Conservation (phyloP, 2,797 vertebrate genomes). For the Lycodopsis pacificus region DNA sequence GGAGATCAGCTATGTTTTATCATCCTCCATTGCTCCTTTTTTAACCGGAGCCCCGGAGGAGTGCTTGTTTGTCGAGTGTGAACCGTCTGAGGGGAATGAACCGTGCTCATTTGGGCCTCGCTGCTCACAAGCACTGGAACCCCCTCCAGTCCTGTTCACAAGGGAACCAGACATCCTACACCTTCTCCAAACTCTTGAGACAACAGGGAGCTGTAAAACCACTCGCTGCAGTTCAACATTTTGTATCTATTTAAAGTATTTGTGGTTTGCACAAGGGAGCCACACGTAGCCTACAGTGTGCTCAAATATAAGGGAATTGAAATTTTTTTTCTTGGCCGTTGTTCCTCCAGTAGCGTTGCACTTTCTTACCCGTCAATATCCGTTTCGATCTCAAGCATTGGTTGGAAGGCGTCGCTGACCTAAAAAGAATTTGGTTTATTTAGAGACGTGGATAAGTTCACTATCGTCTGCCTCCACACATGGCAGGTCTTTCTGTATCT, state of each 20-base stretch:
- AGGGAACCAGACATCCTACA: constrained; percentile 30
- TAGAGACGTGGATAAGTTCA: constrained; percentile 52
- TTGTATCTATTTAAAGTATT: constrained; percentile 51
- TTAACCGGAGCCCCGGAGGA: constrained; percentile 38
- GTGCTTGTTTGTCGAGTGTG: constrained; percentile 26
- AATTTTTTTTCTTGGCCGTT: constrained; percentile 19
- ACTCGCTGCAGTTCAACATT: constrained; percentile 41
- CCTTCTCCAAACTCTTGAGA: constrained; percentile 38
- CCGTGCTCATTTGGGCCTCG: constrained; percentile 22
- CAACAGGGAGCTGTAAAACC: constrained; percentile 41
- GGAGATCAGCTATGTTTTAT: constrained; percentile 27
- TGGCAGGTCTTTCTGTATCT: constrained; percentile 46
- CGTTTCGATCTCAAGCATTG: constrained; percentile 56
- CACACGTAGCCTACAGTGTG: constrained; percentile 43
- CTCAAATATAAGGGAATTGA: constrained; percentile 55
- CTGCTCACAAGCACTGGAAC: constrained; percentile 33
- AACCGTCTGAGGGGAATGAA: constrained; percentile 27
- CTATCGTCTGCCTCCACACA: constrained; percentile 66
- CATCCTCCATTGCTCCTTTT: constrained; percentile 36
- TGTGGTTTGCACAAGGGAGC: constrained; percentile 42
- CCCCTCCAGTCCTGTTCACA: constrained; percentile 30
- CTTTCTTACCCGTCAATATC: constrained; percentile 52
- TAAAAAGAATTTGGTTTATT: constrained; percentile 51
- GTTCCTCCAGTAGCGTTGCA: constrained; percentile 23
- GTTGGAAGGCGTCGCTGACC: constrained; percentile 61